Conservation (phyloP, 2,888 invertebrate species). For the Apamea anceps region DNA sequence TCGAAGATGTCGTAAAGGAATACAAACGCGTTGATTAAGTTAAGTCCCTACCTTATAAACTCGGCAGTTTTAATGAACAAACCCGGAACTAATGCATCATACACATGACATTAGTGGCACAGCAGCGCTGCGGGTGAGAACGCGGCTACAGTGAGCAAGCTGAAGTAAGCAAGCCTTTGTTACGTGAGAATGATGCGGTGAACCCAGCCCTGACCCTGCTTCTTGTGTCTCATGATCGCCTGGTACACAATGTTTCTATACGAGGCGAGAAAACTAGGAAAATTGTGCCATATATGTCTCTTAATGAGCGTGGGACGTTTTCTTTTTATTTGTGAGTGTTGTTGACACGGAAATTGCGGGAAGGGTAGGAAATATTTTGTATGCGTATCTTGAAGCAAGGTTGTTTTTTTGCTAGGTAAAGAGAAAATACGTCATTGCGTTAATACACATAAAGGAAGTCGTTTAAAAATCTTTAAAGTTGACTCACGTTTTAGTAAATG, state of each 20-base stretch:
- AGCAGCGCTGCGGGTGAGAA: conserved; percentile 72
- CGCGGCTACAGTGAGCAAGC: conserved; percentile 58
- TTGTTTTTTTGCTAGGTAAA: background rate
- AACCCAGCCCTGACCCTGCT: conserved; percentile 67
- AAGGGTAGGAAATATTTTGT: conserved; percentile 15
- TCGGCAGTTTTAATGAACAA: conserved; percentile 40
- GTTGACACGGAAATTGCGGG: conserved; percentile 3
- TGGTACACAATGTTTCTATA: conserved; percentile 58
- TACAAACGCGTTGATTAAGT: conserved; percentile 31
- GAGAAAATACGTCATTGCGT: background rate
- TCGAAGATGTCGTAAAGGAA: conserved; percentile 12
- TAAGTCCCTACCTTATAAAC: conserved; percentile 22
- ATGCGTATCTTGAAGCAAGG: background rate
- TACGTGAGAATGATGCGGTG: conserved; percentile 72
- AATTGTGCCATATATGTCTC: conserved; percentile 50
- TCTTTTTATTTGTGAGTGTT: conserved; percentile 16
- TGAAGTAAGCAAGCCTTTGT: conserved; percentile 60
- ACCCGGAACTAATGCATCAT: conserved; percentile 77
- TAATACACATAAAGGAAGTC: background rate
- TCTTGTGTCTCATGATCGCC: conserved; percentile 67
- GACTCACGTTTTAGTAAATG: background rate
- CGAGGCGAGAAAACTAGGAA: conserved; percentile 50
- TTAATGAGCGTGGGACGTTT: conserved; percentile 49
- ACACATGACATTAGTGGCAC: conserved; percentile 74
- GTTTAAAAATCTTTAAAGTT: background rate